A percentile compares a stretch with the other conserved stretches of the same genome.
phyloP scores from a whole-genome alignment of 2,797 vertebrate genomes.

The Etheostoma nigrum region DNA sequence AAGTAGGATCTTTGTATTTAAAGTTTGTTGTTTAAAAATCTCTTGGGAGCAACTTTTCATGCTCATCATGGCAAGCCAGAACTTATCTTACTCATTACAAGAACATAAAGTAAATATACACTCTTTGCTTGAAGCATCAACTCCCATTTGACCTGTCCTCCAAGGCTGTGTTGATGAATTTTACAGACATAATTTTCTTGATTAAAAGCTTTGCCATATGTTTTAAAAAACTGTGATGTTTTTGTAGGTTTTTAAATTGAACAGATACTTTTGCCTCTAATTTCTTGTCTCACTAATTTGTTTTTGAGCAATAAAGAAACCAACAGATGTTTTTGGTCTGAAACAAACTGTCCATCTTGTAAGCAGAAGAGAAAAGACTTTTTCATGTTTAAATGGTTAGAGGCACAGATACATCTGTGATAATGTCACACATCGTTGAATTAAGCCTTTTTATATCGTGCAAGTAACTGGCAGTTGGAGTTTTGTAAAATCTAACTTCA shows the following conservation, averaged over 20 bases:
- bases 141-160: constrained; percentile 62
- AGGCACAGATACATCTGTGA: constrained; percentile 9
- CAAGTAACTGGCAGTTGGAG: neutral
- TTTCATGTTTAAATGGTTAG: constrained; percentile 4
- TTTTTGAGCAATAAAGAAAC: constrained; percentile 28
- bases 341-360: neutral
- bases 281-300: constrained; percentile 32
- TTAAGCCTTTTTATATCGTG: constrained; percentile 1
- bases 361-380: neutral
- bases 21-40: constrained; percentile 42
- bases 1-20: constrained; percentile 18
- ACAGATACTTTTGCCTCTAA: constrained; percentile 11
- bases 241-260: constrained; percentile 7
- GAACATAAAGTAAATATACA: constrained; percentile 53
- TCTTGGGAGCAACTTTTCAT: constrained; percentile 17
- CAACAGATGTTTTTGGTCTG: constrained; percentile 26
- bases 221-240: constrained; percentile 3
- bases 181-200: constrained; percentile 20
- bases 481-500: constrained; percentile 5
- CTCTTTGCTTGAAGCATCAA: constrained; percentile 39
- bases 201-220: constrained; percentile 40
- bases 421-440: constrained; percentile 23
- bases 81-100: constrained; percentile 53
- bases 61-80: constrained; percentile 25
- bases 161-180: constrained; percentile 28